Percentiles rank a stretch among this genome's conserved stretches.
Evolutionary conservation across 2,797 vertebrate genomes (phyloP).

Genomic region (Bufotes viridis): DNA sequence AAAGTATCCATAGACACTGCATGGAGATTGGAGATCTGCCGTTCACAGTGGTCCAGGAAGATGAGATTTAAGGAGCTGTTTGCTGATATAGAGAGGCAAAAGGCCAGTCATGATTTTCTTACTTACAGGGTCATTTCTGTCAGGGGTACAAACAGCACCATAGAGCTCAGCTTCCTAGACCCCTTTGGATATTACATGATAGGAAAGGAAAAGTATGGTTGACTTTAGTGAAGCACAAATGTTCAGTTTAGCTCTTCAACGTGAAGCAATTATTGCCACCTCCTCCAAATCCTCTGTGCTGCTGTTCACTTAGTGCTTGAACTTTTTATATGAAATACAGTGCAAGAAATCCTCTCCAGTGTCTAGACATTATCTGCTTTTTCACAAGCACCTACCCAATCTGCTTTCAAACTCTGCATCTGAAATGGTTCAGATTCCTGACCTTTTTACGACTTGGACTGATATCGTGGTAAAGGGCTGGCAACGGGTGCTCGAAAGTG

Average conservation of each 20-base stretch:
- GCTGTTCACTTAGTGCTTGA: not conserved
- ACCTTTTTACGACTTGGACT: not conserved
- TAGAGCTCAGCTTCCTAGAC: too few relatives aligned
- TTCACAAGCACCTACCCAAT: not conserved
- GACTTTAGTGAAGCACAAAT: too few relatives aligned
- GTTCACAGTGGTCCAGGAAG: not conserved
- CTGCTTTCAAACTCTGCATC: not conserved
- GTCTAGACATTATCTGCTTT: not conserved
- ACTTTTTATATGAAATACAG: not conserved
- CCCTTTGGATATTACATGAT: too few relatives aligned
- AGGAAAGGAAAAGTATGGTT: too few relatives aligned
- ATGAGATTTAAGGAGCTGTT: not conserved
- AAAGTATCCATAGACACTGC: not conserved
- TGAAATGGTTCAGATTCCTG: not conserved
- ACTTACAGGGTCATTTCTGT: too few relatives aligned
- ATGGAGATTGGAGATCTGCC: too few relatives aligned
- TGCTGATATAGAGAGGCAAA: not conserved
- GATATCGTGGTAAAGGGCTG: not conserved
- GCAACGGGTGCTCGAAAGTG: not conserved
- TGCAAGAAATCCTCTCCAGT: too few relatives aligned
- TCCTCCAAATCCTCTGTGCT: not conserved
- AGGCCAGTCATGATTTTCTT: too few relatives aligned
- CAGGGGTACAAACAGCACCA: too few relatives aligned
- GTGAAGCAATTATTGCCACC: not conserved
- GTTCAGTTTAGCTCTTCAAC: too few relatives aligned